These are phyloP conservation scores for Kuschelorhynchus macadamiae DNA, from an alignment of 2,888 invertebrate genomes.

Conservation along the genomic window DNA sequence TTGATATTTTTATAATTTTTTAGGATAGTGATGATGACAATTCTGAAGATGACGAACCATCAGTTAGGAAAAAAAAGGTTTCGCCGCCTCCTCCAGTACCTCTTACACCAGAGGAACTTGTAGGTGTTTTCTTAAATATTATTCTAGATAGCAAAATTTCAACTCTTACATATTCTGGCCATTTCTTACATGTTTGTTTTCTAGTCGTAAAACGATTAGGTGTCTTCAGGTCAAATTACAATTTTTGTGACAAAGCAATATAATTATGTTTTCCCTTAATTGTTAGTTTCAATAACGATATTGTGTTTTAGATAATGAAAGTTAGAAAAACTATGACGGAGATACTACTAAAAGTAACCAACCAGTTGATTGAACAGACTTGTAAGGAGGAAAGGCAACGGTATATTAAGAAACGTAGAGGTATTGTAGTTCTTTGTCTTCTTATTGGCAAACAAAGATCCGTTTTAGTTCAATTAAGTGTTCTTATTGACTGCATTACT, in stretches of 20 bases:
- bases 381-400: conserved; percentile 89
- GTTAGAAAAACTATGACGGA: conserved; percentile 92
- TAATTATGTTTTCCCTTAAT: too few relatives aligned
- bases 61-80: conserved; percentile 61
- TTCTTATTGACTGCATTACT: conserved; percentile 17
- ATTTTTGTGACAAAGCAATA: too few relatives aligned
- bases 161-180: too few relatives aligned
- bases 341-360: conserved; percentile 94
- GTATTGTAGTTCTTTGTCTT: conserved; percentile 71
- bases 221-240: too few relatives aligned
- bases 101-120: conserved; percentile 73
- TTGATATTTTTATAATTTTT: conserved; percentile 27
- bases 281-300: too few relatives aligned
- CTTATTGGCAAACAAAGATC: conserved; percentile 6
- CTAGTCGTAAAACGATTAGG: background rate
- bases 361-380: conserved; percentile 87
- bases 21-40: conserved; percentile 69
- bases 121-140: conserved; percentile 65
- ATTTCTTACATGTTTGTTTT: background rate
- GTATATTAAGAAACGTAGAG: conserved; percentile 79
- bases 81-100: conserved; percentile 56
- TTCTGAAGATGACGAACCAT: conserved; percentile 70
- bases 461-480: conserved; percentile 11
- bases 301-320: conserved; percentile 84
- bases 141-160: conserved; percentile 86